These are phyloP conservation scores for Stenotaenia linearis DNA, from an alignment of 2,888 invertebrate genomes.

Conservation along the genomic window DNA sequence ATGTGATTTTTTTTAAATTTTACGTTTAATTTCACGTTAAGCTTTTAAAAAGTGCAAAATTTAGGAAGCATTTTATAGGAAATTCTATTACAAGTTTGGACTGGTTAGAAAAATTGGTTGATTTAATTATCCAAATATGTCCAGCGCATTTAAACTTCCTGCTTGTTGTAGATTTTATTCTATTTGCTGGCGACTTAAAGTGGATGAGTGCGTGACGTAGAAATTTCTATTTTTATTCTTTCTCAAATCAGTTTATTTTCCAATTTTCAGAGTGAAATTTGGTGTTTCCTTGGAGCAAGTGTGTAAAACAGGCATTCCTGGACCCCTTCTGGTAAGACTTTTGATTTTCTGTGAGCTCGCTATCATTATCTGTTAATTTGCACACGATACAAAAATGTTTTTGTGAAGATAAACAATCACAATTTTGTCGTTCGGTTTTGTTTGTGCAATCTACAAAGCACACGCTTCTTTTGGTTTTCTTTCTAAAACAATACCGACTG, in stretches of 20 bases:
- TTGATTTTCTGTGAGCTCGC: neutral
- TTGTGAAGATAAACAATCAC: neutral
- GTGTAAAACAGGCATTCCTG: slow-evolving; percentile 91
- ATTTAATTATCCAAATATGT: neutral
- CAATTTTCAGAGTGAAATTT: slow-evolving; percentile 70
- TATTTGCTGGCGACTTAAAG: neutral
- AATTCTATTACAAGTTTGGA: neutral
- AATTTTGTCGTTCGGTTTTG: neutral
- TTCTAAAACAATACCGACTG: too few species aligned
- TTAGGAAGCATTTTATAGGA: neutral
- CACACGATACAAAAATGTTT: neutral
- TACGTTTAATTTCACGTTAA: too few species aligned
- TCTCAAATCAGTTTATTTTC: slow-evolving; percentile 32
- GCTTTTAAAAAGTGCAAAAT: too few species aligned
- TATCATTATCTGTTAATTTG: neutral
- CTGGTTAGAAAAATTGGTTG: neutral
- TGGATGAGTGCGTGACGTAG: neutral
- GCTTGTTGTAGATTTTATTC: neutral
- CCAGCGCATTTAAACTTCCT: neutral
- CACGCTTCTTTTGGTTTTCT: too few species aligned
- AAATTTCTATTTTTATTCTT: slow-evolving; percentile 24
- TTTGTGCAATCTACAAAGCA: neutral
- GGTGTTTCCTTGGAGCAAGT: slow-evolving; percentile 86
- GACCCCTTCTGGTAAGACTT: slow-evolving; percentile 73
- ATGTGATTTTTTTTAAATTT: too few species aligned